Evolutionary conservation across 2,888 invertebrate species (phyloP).

Genomic region (Nomada fabriciana): DNA sequence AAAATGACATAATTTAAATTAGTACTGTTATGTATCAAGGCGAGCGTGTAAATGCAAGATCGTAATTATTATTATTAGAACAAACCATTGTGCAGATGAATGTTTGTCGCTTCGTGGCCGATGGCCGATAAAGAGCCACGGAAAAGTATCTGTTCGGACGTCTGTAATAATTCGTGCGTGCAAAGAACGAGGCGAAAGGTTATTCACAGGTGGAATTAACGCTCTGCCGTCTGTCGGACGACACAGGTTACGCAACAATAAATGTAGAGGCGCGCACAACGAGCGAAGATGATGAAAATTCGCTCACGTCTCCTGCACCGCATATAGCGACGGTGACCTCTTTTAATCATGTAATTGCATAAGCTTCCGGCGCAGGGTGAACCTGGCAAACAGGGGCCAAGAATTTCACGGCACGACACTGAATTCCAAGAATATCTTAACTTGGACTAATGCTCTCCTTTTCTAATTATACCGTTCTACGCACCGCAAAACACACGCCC

Average conservation of each 20-base stretch:
- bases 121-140: no score
- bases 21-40: no score
- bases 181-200: not conserved
- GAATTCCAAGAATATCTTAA: conserved; percentile 69
- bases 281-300: conserved; percentile 40
- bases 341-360: conserved; percentile 48
- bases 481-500: conserved; percentile 29
- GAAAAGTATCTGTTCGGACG: no score
- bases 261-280: not conserved
- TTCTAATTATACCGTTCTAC: conserved; percentile 62
- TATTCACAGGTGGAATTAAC: not conserved
- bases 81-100: no score
- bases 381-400: conserved; percentile 56
- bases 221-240: not conserved
- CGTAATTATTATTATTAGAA: no score
- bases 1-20: no score
- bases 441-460: conserved; percentile 68
- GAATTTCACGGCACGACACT: conserved; percentile 65
- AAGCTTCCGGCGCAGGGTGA: conserved; percentile 52
- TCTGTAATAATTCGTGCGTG: no score
- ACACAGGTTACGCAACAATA: not conserved
- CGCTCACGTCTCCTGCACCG: conserved; percentile 14
- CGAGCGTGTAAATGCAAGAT: no score
- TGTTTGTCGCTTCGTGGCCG: no score
- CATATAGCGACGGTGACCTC: conserved; percentile 53